A percentile compares a stretch with the other conserved stretches of the same genome.
phyloP scores from a whole-genome alignment of 2,797 vertebrate species.

The Parambassis ranga region DNA sequence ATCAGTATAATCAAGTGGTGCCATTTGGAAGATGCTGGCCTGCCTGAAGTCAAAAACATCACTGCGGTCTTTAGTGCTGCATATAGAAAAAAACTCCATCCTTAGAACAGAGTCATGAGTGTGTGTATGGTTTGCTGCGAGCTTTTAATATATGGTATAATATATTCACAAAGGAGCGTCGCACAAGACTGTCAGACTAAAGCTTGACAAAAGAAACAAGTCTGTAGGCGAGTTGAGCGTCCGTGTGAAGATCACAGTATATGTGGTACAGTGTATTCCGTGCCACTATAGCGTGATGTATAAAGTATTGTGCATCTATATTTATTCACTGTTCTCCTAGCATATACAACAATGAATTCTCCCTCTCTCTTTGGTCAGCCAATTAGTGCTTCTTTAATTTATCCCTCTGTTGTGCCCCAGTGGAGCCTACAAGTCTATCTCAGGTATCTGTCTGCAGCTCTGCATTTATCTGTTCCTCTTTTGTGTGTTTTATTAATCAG shows the following conservation, averaged over 20 bases:
- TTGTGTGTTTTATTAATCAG: constrained; percentile 25
- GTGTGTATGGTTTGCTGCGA: not conserved
- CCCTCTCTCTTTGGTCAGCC: constrained; percentile 5
- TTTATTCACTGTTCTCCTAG: constrained; percentile 2
- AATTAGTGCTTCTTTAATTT: constrained; percentile 14
- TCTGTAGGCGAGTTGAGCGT: not conserved
- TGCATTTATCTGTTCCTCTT: not conserved
- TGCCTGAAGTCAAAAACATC: no score
- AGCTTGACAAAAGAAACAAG: not conserved
- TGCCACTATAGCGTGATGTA: not conserved
- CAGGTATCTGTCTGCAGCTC: not conserved
- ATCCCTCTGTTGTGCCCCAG: not conserved
- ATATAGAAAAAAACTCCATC: no score
- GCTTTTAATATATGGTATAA: no score
- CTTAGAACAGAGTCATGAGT: no score
- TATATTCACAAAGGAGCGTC: no score
- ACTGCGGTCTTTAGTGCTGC: no score
- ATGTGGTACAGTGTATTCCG: not conserved
- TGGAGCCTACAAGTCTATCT: not conserved
- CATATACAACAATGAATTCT: not conserved
- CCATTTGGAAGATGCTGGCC: no score
- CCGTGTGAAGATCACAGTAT: not conserved
- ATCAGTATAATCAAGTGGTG: no score
- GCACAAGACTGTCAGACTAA: no score
- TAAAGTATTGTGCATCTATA: not conserved